Percentiles rank a stretch among this genome's conserved stretches.
phyloP scores from a whole-genome alignment of 2,797 vertebrate genomes.

The Poecilia velifera region DNA sequence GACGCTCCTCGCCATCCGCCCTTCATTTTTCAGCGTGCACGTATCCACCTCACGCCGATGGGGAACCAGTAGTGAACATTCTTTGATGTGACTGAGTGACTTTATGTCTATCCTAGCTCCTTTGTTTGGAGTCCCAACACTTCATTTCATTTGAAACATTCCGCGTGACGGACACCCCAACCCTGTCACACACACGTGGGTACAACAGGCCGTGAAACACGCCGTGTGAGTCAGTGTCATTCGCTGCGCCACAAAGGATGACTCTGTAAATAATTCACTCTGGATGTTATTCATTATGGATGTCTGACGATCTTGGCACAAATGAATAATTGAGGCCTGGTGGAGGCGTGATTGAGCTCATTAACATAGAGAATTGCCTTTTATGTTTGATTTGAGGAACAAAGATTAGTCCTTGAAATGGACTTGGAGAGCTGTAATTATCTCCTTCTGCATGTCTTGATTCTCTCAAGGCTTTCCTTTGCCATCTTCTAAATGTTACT shows the following conservation, averaged over 20 bases:
- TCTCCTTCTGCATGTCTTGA: constrained; percentile 1
- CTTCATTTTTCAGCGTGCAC: neutral
- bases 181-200: constrained; percentile 5
- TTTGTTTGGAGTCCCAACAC: constrained; percentile 18
- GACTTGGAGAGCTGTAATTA: constrained; percentile 26
- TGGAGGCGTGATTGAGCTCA: constrained; percentile 61
- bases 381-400: constrained; percentile 61
- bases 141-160: neutral
- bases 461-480: neutral
- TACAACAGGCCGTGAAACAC: constrained; percentile 32
- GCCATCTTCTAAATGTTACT: neutral
- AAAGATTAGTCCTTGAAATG: constrained; percentile 48
- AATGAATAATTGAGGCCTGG: constrained; percentile 69
- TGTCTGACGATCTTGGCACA: constrained; percentile 59
- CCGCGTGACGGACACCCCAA: constrained; percentile 7
- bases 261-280: constrained; percentile 71
- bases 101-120: constrained; percentile 16
- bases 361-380: constrained; percentile 58
- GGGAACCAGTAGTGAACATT: constrained; percentile 44
- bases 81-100: neutral
- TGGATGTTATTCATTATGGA: constrained; percentile 71
- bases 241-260: constrained; percentile 44
- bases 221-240: constrained; percentile 54
- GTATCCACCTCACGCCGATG: constrained; percentile 37
- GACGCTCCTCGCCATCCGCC: too few relatives aligned